Conservation (phyloP, 1,140 invertebrate genomes). For the Sarcophaga peregrina region DNA sequence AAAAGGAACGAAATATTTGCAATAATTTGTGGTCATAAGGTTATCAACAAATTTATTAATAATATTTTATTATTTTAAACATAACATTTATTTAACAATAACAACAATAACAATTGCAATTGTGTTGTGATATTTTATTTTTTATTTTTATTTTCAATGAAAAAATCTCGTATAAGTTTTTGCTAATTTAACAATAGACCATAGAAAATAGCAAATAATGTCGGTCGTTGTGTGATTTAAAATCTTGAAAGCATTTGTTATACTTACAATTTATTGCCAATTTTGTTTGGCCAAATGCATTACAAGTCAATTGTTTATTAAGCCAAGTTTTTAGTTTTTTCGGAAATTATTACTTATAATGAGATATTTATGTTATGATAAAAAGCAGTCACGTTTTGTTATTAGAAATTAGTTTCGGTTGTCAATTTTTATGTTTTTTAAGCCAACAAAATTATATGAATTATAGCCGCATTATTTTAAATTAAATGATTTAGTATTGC, state of each 20-base stretch:
- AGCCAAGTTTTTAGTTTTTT: neutral
- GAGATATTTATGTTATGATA: conserved; percentile 31
- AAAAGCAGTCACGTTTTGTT: conserved; percentile 7
- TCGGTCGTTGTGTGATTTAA: too few relatives aligned
- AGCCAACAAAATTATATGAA: neutral
- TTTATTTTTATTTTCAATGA: too few relatives aligned
- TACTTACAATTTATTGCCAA: too few relatives aligned
- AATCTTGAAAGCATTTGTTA: too few relatives aligned
- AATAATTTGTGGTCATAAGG: conserved; percentile 37
- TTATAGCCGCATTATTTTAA: neutral
- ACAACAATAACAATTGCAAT: neutral
- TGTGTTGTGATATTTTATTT: too few relatives aligned
- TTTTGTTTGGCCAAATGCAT: too few relatives aligned
- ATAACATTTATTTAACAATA: conserved; percentile 15
- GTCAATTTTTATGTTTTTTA: neutral
- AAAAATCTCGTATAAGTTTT: too few relatives aligned
- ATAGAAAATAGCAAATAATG: too few relatives aligned
- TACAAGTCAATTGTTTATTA: neutral
- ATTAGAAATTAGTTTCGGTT: conserved; percentile 27
- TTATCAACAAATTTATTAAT: conserved; percentile 40
- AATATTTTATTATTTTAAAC: conserved; percentile 35
- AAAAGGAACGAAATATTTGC: conserved; percentile 28
- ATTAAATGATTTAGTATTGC: conserved; percentile 33
- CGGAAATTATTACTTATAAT: conserved; percentile 38
- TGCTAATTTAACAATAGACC: too few relatives aligned